Base-by-base conservation (phyloP, 1,140 invertebrate species). In the Sarcophaga bullata region DNA sequence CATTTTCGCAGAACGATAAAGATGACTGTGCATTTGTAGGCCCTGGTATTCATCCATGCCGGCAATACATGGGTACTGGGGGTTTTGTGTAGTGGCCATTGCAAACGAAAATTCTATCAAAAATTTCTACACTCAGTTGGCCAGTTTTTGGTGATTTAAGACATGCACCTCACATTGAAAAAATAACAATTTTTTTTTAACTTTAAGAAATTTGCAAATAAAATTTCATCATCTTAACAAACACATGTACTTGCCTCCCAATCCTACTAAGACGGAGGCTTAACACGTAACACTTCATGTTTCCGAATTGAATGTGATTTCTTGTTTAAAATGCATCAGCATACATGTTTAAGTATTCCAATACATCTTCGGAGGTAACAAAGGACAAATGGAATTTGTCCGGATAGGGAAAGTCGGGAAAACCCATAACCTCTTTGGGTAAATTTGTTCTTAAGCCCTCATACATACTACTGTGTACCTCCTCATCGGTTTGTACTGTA, bases 401-500 rank as follows among this genome's bases (percentile, higher is more conserved):
- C 93, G 93, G 83, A 96, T 91, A 94, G 0, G 95, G 94, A 91
- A 95, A 97, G 89, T 96, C 96, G 3, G 95, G 95, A 90, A 96
- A 97, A 9, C 94, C 95, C 97, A 98, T 98, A 7, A 96, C 93
- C 91, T 98, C 95, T 87, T 97, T 97, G 5, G 97, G 97, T 6
- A 98, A 90, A 91, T 98, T 98, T 9, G 96, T 97, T 86, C 96
- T 86, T 76, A 90, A 83, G 8, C 89, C 89, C 84, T 94, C 93
- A 85, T 97, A 97, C 94, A 98, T 97, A 90, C 95, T 96, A 54
- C 95, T 95, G 88, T 97, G 96, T 80, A 97, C 93, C 1, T 96
- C 95, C 50, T 95, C 91, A 48, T 95, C 91, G 90, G 95, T 94
- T 84, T 93, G 90, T 88, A 96, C 94, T 80, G 92, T 92, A 10